Conservation (phyloP, 1,140 invertebrate genomes). For the Hylaeus anthracinus region DNA sequence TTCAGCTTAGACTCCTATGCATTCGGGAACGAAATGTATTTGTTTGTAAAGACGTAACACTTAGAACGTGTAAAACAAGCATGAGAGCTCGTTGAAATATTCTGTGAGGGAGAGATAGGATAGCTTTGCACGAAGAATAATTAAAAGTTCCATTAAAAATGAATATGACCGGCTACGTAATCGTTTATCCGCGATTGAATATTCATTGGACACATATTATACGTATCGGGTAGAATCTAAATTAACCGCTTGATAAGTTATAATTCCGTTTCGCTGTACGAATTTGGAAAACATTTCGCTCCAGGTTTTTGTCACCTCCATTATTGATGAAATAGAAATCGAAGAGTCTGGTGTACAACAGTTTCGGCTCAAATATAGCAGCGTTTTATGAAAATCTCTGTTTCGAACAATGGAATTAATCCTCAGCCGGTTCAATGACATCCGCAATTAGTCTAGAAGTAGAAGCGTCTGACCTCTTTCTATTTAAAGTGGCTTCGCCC, state of each 20-base stretch:
- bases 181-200: too few relatives aligned
- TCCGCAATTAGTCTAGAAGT: slow-evolving; percentile 62
- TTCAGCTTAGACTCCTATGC: too few relatives aligned
- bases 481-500: slow-evolving; percentile 57
- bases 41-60: too few relatives aligned
- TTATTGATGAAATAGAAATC: slow-evolving; percentile 13
- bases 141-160: too few relatives aligned
- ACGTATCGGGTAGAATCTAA: neutral
- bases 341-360: slow-evolving; percentile 27
- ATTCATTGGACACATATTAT: neutral
- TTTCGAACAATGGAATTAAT: slow-evolving; percentile 51
- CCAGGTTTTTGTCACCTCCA: neutral
- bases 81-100: too few relatives aligned
- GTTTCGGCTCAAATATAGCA: slow-evolving; percentile 46
- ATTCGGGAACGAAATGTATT: too few relatives aligned
- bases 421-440: slow-evolving; percentile 60
- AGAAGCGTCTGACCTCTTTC: slow-evolving; percentile 64
- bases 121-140: neutral
- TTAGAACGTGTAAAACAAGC: too few relatives aligned
- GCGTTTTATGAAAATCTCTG: slow-evolving; percentile 48
- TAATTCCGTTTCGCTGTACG: too few relatives aligned
- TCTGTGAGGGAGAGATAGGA: too few relatives aligned
- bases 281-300: neutral
- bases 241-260: neutral
- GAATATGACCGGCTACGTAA: too few relatives aligned